Evolutionary conservation across 2,113 vertebrate genomes (phyloP), one percentile per base, ranked within the genome.

Genomic region (Vidua chalybeata): DNA sequence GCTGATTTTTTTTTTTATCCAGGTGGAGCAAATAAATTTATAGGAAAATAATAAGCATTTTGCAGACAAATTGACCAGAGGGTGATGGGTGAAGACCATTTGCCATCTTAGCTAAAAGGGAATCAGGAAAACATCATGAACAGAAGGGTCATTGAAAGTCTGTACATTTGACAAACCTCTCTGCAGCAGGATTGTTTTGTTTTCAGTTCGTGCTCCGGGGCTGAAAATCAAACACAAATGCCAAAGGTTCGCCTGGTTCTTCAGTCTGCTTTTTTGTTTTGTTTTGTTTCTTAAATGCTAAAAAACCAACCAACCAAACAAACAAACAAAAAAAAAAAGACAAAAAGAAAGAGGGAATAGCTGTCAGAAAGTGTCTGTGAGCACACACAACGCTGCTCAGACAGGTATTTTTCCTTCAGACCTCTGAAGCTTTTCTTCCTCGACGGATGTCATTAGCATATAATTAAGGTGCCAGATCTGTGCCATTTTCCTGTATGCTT

Each of bases 141-240:
- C 72, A 93, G 86, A 79, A 84, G 43, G 26, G 31, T 81, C 87
- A 92, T 28, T 84, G 81, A 69, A 81, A 90, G 56, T 31, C 85
- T 87, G 88, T 30, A 19, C 83, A 27, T 69, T 82, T 87, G 84
- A 92, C 64, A 80, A 93, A 83, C 13, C 19, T 78, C 54, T 93
- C 59, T 85, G 77, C 61, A 89, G 81, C 67, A 68, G 56, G 49
- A 92, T 87, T 94, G 84, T 94, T 97, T 94, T 93, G 77, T 89
- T 96, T 92, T 55, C 77, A 67, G 86, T 73, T 90, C n/a, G 2
- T 92, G 74, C 74, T 73, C 37, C 48, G 46, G n/a, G 89, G 61
- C 45, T 93, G 81, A 90, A 95, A 94, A 68, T 91, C 84, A 88
- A 89, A 86, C n/a, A 79, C 43, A 88, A 90, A 90, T 88, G 81